Percentiles rank a stretch among this genome's conserved stretches.
phyloP scores from a whole-genome alignment of 30 jellyfish, hydroid and myxozoan species.

The Pelagia noctiluca region DNA sequence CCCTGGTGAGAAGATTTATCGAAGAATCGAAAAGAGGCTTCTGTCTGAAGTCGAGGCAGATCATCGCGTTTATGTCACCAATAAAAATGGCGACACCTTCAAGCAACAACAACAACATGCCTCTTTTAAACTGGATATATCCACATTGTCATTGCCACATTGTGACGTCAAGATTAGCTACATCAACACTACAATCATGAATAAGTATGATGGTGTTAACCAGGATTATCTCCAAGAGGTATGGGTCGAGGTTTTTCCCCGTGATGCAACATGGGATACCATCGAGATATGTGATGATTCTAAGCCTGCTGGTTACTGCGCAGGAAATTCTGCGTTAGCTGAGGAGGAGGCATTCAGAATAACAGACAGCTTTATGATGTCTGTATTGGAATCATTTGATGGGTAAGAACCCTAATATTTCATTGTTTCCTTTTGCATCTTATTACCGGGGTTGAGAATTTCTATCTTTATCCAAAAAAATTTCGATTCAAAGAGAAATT shows the following conservation, averaged over 20 bases:
- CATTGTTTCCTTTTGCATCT: too few relatives aligned
- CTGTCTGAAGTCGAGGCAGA: too few relatives aligned
- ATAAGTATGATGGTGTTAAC: neutral
- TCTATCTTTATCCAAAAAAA: too few relatives aligned
- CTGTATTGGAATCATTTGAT: neutral
- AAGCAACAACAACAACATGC: too few relatives aligned
- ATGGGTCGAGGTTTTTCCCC: conserved; percentile 18
- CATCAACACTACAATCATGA: neutral
- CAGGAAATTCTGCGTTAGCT: neutral
- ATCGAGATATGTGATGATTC: conserved; percentile 17
- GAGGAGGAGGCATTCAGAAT: conserved; percentile 14
- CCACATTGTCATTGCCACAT: neutral
- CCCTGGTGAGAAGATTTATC: neutral
- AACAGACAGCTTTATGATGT: neutral
- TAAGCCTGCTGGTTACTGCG: conserved; percentile 19
- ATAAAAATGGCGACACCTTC: too few relatives aligned
- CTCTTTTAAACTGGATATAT: too few relatives aligned
- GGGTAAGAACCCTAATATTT: neutral
- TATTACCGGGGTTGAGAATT: too few relatives aligned
- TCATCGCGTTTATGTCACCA: too few relatives aligned
- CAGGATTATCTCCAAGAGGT: neutral
- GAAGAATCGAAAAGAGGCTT: neutral
- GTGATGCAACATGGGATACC: conserved; percentile 12
- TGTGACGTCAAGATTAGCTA: conserved; percentile 8
- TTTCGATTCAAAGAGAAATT: too few relatives aligned